phyloP scores from a whole-genome alignment of 2,113 vertebrate genomes.

The Piprites chloris region DNA sequence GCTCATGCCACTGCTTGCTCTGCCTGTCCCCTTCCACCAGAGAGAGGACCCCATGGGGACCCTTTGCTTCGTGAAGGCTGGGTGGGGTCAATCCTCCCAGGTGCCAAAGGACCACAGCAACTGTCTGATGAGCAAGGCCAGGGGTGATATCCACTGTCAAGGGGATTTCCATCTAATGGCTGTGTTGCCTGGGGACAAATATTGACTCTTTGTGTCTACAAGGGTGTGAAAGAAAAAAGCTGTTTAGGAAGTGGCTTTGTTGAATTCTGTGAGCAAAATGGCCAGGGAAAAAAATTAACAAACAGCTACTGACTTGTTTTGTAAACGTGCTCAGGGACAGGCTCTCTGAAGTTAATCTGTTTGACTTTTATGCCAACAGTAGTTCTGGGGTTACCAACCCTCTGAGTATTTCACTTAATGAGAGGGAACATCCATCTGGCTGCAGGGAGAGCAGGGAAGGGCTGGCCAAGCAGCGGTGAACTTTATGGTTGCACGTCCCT shows the following conservation, averaged over 20 bases:
- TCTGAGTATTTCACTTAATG: fast-evolving
- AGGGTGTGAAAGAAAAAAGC: neutral
- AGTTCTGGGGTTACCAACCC: neutral
- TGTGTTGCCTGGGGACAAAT: neutral
- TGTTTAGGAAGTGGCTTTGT: neutral
- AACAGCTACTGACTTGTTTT: neutral
- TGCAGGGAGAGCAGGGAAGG: neutral
- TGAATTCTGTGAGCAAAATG: neutral
- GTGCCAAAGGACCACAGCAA: neutral
- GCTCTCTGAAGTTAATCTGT: neutral
- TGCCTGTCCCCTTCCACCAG: neutral
- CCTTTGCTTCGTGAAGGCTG: neutral
- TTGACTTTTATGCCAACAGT: neutral
- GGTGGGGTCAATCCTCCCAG: fast-evolving
- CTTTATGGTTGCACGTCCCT: neutral
- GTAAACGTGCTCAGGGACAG: neutral
- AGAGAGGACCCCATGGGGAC: fast-evolving
- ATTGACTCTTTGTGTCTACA: neutral
- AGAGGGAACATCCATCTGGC: neutral
- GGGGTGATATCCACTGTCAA: neutral
- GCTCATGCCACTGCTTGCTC: neutral
- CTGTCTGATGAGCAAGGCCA: neutral
- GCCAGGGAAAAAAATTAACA: neutral
- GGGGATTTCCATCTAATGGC: neutral
- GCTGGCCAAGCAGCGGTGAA: neutral